Base-by-base conservation (phyloP, 2,113 vertebrate genomes). In the Entomyzon cyanotis region DNA sequence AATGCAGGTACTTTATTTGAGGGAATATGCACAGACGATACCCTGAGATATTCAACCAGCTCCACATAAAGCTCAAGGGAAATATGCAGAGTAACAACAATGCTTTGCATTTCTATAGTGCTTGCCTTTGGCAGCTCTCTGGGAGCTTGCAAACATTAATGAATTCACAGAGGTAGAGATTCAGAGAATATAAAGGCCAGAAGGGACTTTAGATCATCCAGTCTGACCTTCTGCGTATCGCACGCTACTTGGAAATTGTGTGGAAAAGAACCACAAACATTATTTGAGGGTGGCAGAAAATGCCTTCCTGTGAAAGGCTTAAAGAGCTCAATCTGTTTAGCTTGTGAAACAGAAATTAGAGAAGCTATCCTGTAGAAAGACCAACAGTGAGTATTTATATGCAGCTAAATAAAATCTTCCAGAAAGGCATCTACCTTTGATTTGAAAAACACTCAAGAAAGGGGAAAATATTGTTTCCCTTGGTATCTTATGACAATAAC, bases 121-220 rank as follows among this genome's bases (percentile, higher is more conserved):
- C 92, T 94, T 96, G 89, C 94, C 93, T 93, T 90, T 92, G 93
- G 95, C 93, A 93, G 88, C 88, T 96, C 83, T 94, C 90, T 94
- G 93, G 86, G 94, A 95, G 90, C 88, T 93, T 95, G 76, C 76
- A 95, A 95, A 92, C 95, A 84, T 84, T 96, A 96, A 96, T 95
- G 95, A 97, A 94, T 96, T 87, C 96, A 93, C 89, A 95, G 93
- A 96, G 93, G 84, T 93, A 95, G 81, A 91, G 91, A 94, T 79
- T 95, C 89, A 93, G 93, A 86, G 86, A 95, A 84, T 35, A 92
- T 87, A 95, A 96, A 96, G 93, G 93, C 95, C 95, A 97, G 95
- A 97, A 96, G 91, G 94, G 96, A 96, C 96, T 95, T 97, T 60
- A 95, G 93, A 94, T 95, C 94, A 96, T 95, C 93, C 78, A 89